Base-by-base conservation (phyloP, 2,797 vertebrate species). In the Acipenser transmontanus region DNA sequence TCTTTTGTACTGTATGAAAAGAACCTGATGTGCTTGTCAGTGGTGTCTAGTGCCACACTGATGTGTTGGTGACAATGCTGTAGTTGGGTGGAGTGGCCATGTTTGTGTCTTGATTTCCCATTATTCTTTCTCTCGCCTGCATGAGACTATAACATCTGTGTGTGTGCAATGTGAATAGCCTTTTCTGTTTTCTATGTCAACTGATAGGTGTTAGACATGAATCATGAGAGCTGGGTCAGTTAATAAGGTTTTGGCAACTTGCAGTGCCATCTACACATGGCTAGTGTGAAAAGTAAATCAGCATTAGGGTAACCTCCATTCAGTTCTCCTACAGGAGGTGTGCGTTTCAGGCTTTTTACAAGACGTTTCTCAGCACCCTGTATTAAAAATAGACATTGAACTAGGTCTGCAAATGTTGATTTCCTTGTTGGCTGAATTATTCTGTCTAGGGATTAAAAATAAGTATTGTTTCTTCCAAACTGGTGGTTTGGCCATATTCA, bases 381-480 rank as follows among this genome's bases (percentile, higher is more conserved):
- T 34, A 34, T 34, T 34, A 34, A 34, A 34, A 34, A 34, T 34
- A 34, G 34, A 34, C 34, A 34, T 34, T 34, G 34, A 34, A 34
- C 34, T 34, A 34, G 34, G 34, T 34, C 34, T 34, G 34, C 34
- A 34, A 34, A 34, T 34, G 4, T 34, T 34, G 34, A 34, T 34
- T 34, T 34, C 34, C 34, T 13, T 54, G 7, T 59, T 66, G 48
- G 54, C 34, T 73, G 72, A 70, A 74, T 82, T 78, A 74, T 59
- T 71, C 64, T 34, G 48, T 48, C 48, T 61, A 70, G 51, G 67
- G 57, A 77, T 74, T 69, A 64, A 67, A 63, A 11, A 7, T 5
- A 63, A 60, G 56, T 52, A 17, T 17, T 17, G 17, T 17, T 17
- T 17, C 17, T 17, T 73, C 68, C 68, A 67, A 74, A 74, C 71